Evolutionary conservation across 2,113 vertebrate genomes (phyloP), one percentile per base, ranked within the genome.

Genomic region (Crotophaga sulcirostris): DNA sequence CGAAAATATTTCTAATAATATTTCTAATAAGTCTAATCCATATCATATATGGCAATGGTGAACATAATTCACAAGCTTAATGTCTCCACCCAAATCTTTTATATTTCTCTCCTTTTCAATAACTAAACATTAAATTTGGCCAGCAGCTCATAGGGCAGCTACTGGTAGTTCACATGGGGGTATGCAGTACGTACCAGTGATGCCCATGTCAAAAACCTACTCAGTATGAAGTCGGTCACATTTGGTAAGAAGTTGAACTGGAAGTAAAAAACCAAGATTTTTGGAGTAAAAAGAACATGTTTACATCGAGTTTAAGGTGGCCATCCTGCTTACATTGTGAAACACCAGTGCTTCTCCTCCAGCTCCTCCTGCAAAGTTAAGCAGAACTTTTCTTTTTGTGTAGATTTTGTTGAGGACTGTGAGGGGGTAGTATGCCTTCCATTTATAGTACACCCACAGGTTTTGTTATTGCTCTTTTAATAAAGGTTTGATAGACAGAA

Each of bases 401-500:
- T 69, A n/a, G 67, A 73, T 93, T 95, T 88, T 78, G 59, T 81
- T 80, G 68, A 94, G 79, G 63, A 83, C 56, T 60, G 16, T 77
- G 79, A 95, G 86, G 86, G 51, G 63, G 79, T 42, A 80, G 72
- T 25, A 23, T 86, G 72, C 45, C 72, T 86, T 90, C 75, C 79
- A 86, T 88, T 75, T 90, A 73, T 34, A 74, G 55, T 49, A 68
- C 49, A 68, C 75, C 70, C 51, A 73, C 75, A 85, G 90, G 45
- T 90, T 89, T 94, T 86, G 85, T 84, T 95, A 92, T 74, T 95
- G 70, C 63, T 91, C 94, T 90, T 90, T 83, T 93, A 77, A 63
- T 93, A 80, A 88, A 84, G 47, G 47, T 29, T 42, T 74, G 88
- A 90, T 47, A 84, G 94, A 82, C 70, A 95, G 90, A 86, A 66